Base-by-base conservation (phyloP, 2,113 vertebrate genomes). In the Malurus alboscapulatus region DNA sequence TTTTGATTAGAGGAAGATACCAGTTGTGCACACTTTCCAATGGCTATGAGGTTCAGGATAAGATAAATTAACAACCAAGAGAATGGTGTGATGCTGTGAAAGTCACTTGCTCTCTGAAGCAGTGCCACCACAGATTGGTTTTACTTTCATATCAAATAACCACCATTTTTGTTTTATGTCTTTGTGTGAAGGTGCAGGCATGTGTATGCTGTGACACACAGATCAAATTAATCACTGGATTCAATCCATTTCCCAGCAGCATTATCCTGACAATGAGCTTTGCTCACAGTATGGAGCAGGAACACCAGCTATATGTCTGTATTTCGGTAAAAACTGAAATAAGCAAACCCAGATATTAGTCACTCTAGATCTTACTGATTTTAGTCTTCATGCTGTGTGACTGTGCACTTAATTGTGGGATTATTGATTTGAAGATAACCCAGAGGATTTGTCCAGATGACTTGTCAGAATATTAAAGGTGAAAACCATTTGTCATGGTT, bases 221-320 rank as follows among this genome's bases (percentile, higher is more conserved):
- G 77, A 59, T 91, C 81, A 94, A 54, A 86, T 69, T 80, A 92
- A 83, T 90, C 71, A 44, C 51, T 88, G 65, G 19, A 63, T 90
- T 38, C 38, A 89, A 87, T 76, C 24, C 12, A 47, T 89, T 96
- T 94, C 75, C 83, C 71, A 72, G 75, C 77, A 40, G 40, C 59
- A n/a, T 80, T 59, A 74, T n/a, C 30, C 34, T 51, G 53, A 66
- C 81, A 84, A 73, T 40, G 24, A 75, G 53, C 51, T 83, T 92
- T 7, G 1, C 30, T 58, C 78, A 83, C 40, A 47, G n/a, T 29
- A 14, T 59, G 48, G 17, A 67, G 22, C 51, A 63, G 44, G 8
- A 89, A 32, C 20, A 67, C 20, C 6, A 66, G 15, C 29, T 88
- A 5, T 45, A 29, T 21, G 27, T 51, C 51, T 72, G n/a, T 57